These are phyloP conservation scores for Microctonus hyperodae DNA, from an alignment of 2,888 invertebrate genomes.

Conservation along the genomic window DNA sequence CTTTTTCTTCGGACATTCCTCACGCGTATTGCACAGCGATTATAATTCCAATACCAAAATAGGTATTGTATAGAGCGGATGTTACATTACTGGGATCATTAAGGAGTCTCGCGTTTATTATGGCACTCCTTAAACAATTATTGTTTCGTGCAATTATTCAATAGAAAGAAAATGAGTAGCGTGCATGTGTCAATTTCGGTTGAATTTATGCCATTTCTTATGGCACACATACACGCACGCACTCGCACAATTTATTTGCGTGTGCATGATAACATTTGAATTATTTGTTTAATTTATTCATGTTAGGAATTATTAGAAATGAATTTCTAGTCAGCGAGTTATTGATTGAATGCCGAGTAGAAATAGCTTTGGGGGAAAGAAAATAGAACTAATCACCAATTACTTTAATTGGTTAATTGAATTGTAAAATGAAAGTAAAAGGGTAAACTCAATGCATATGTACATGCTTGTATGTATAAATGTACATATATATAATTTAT, in stretches of 20 bases:
- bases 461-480: not conserved
- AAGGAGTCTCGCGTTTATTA: not conserved
- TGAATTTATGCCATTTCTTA: not conserved
- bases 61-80: conserved; percentile 3
- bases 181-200: not conserved
- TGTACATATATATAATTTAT: not conserved
- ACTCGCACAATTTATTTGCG: no score
- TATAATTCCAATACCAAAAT: conserved; percentile 4
- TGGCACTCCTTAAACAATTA: conserved; percentile 6
- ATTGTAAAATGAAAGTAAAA: no score
- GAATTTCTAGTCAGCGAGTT: not conserved
- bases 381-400: not conserved
- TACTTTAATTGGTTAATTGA: not conserved
- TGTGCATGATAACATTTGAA: not conserved
- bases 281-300: not conserved
- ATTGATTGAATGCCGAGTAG: not conserved
- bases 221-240: not conserved
- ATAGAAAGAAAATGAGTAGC: not conserved
- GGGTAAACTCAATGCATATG: not conserved
- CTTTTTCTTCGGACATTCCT: not conserved
- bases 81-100: conserved; percentile 1
- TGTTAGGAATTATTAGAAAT: not conserved
- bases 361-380: not conserved
- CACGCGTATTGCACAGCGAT: not conserved
- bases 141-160: conserved; percentile 2